phyloP scores from a whole-genome alignment of 2,888 invertebrate genomes.

The Nudaria mundana region DNA sequence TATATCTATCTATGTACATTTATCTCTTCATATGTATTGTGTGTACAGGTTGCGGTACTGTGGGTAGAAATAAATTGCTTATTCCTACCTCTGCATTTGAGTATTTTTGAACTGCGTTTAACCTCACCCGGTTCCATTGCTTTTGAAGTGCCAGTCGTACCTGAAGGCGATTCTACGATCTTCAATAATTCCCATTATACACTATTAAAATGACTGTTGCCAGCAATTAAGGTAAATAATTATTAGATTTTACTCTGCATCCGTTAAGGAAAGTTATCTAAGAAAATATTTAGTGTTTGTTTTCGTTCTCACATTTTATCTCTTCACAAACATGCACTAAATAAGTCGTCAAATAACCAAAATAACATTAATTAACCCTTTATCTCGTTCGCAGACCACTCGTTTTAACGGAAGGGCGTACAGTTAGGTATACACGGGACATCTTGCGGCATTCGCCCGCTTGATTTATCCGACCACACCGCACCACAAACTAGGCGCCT shows the following conservation, averaged over 20 bases:
- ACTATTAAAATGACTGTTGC: neutral
- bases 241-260: too few species aligned
- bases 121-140: slow-evolving; percentile 36
- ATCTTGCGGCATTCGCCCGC: slow-evolving; percentile 64
- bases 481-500: slow-evolving; percentile 70
- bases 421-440: slow-evolving; percentile 46
- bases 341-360: neutral
- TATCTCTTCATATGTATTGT: slow-evolving; percentile 3
- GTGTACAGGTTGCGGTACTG: slow-evolving; percentile 25
- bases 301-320: too few species aligned
- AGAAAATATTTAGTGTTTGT: too few species aligned
- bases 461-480: slow-evolving; percentile 74
- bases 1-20: neutral
- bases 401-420: slow-evolving; percentile 34
- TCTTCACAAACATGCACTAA: neutral
- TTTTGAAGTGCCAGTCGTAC: slow-evolving; percentile 21
- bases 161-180: neutral
- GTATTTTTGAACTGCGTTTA: slow-evolving; percentile 38
- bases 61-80: slow-evolving; percentile 36
- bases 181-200: neutral
- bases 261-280: too few species aligned
- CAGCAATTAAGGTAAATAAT: too few species aligned
- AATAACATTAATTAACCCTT: slow-evolving; percentile 6
- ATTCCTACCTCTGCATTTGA: slow-evolving; percentile 36
- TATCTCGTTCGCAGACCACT: slow-evolving; percentile 8